A percentile compares a stretch with the other conserved stretches of the same genome.
These are phyloP conservation scores for Cosmia pyralina DNA, from an alignment of 2,888 invertebrate genomes.

Conservation along the genomic window DNA sequence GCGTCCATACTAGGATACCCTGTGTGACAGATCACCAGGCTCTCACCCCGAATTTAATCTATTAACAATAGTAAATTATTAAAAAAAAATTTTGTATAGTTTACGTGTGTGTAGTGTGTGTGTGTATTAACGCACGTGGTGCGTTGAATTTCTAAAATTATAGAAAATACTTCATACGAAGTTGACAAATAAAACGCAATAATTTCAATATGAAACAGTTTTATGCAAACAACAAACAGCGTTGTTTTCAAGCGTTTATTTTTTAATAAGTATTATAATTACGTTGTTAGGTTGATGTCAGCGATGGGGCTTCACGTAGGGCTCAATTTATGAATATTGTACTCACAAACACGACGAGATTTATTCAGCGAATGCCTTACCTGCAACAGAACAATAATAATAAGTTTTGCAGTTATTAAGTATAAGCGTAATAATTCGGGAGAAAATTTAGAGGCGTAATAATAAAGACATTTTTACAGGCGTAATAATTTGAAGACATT, in stretches of 20 bases:
- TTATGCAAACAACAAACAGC: slow-evolving; percentile 28
- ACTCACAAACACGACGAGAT: slow-evolving; percentile 36
- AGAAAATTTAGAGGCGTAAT: slow-evolving; percentile 1
- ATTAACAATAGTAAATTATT: no score
- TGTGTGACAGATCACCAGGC: no score
- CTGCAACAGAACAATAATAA: slow-evolving; percentile 53
- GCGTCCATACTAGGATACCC: no score
- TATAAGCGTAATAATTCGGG: slow-evolving; percentile 15
- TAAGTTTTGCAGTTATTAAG: slow-evolving; percentile 33
- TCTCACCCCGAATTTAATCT: no score
- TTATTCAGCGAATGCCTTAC: slow-evolving; percentile 46
- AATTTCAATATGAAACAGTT: slow-evolving; percentile 21
- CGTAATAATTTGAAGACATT: slow-evolving; percentile 25
- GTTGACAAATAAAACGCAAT: background rate
- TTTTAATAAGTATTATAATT: slow-evolving; percentile 33
- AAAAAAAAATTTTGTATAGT: no score
- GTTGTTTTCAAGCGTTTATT: slow-evolving; percentile 25
- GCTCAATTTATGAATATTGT: slow-evolving; percentile 48
- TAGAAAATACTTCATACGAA: background rate
- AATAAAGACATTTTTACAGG: slow-evolving; percentile 18
- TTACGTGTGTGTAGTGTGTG: no score
- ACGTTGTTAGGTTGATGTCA: slow-evolving; percentile 34
- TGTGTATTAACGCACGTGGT: background rate
- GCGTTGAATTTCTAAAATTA: background rate
- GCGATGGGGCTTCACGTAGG: slow-evolving; percentile 30